A percentile compares a stretch with the other conserved stretches of the same genome.
These are phyloP conservation scores for Nezara viridula DNA, from an alignment of 2,888 invertebrate genomes.

Conservation along the genomic window DNA sequence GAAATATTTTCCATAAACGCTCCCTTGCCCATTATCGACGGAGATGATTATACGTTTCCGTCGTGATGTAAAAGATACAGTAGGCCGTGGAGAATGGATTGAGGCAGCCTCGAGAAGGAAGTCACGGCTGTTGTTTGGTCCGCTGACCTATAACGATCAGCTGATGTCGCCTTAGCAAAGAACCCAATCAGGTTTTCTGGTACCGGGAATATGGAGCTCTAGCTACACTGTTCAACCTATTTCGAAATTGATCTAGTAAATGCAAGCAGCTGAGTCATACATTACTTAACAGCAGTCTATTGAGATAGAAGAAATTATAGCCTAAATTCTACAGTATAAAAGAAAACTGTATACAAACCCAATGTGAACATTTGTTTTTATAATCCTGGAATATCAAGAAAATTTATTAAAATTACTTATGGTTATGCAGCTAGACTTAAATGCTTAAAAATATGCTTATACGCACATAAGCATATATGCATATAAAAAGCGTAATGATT, in stretches of 20 bases:
- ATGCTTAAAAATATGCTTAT: too few species aligned
- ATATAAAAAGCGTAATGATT: too few species aligned
- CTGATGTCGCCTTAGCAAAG: conserved; percentile 19
- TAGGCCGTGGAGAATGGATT: conserved; percentile 37
- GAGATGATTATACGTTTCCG: conserved; percentile 20
- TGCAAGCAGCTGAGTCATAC: background rate
- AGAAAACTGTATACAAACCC: too few species aligned
- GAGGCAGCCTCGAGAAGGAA: conserved; percentile 3
- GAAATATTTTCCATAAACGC: background rate
- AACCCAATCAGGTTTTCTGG: background rate
- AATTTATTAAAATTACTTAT: too few species aligned
- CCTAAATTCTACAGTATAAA: background rate
- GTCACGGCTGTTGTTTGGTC: conserved; percentile 14
- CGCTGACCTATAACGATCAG: conserved; percentile 31
- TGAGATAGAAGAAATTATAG: background rate
- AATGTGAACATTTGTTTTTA: too few species aligned
- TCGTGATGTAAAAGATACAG: conserved; percentile 41
- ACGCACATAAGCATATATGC: too few species aligned
- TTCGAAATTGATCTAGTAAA: conserved; percentile 19
- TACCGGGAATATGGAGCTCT: conserved; percentile 15
- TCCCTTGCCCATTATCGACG: background rate
- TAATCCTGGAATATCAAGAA: too few species aligned
- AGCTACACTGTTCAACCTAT: background rate
- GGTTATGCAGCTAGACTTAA: too few species aligned
- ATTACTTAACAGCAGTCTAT: background rate